These are phyloP conservation scores for Peromyscus nudipes DNA, from an alignment of 2,797 vertebrate species.

Conservation along the genomic window DNA sequence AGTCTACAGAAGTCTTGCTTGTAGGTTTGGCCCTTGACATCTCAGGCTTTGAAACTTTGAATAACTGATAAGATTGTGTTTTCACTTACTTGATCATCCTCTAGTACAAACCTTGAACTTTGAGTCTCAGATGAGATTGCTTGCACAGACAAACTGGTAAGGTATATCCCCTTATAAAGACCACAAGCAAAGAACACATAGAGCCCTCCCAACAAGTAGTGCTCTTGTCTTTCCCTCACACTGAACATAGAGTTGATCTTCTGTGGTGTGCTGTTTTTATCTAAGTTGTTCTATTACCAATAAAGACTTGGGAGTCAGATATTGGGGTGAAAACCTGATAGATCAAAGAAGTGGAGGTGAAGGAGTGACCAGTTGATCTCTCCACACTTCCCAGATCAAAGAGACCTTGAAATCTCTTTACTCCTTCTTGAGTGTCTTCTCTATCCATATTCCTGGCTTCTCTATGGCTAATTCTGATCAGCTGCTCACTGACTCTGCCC, in stretches of 20 bases:
- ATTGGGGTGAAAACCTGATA: no score
- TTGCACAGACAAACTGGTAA: neutral
- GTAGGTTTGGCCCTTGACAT: neutral
- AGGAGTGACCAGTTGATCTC: no score
- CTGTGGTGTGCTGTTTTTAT: neutral
- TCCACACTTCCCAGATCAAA: no score
- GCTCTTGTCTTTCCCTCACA: neutral
- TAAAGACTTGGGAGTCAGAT: no score
- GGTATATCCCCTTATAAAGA: neutral
- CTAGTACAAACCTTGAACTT: neutral
- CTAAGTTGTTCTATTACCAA: no score
- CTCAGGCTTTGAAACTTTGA: neutral
- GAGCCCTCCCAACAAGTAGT: neutral
- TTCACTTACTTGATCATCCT: neutral
- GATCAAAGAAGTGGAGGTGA: no score
- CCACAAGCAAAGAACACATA: accelerated
- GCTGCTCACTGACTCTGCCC: neutral
- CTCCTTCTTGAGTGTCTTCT: neutral
- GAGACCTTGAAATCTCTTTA: no score
- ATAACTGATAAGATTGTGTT: neutral
- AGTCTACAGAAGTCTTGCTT: neutral
- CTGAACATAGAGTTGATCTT: neutral
- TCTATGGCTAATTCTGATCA: neutral
- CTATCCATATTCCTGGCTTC: neutral
- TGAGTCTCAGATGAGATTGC: neutral